Conservation (phyloP, 2,113 vertebrate species). For the Strix aluco region DNA sequence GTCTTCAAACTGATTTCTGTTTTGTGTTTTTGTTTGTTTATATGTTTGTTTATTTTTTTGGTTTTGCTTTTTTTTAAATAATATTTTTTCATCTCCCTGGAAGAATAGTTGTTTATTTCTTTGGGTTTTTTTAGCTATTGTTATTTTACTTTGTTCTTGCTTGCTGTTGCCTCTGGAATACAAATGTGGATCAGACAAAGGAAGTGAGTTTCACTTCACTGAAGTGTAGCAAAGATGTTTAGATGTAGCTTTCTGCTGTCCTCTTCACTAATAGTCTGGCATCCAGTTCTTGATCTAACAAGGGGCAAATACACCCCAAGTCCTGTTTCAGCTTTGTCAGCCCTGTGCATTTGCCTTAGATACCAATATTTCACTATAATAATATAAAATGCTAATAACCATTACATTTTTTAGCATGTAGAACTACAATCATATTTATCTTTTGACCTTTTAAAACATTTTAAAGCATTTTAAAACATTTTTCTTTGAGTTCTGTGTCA, state of each 20-base stretch:
- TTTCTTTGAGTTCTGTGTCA: not conserved
- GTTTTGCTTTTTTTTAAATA: not conserved
- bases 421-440: not conserved
- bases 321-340: not conserved
- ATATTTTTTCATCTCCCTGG: not conserved
- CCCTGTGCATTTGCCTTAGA: not conserved
- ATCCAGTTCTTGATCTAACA: not conserved
- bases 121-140: not conserved
- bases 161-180: not conserved
- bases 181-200: not conserved
- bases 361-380: not conserved
- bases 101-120: not conserved
- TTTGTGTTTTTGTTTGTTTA: not conserved
- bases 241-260: not conserved
- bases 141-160: not conserved
- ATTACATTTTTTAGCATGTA: not conserved
- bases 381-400: not conserved
- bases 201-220: not conserved
- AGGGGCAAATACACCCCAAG: not conserved
- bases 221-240: not conserved
- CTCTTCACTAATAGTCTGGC: not conserved
- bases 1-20: not conserved
- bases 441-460: not conserved
- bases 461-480: not conserved
- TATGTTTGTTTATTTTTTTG: not conserved